phyloP scores from a whole-genome alignment of 2,797 vertebrate genomes.

The Chelidonichthys spinosus region DNA sequence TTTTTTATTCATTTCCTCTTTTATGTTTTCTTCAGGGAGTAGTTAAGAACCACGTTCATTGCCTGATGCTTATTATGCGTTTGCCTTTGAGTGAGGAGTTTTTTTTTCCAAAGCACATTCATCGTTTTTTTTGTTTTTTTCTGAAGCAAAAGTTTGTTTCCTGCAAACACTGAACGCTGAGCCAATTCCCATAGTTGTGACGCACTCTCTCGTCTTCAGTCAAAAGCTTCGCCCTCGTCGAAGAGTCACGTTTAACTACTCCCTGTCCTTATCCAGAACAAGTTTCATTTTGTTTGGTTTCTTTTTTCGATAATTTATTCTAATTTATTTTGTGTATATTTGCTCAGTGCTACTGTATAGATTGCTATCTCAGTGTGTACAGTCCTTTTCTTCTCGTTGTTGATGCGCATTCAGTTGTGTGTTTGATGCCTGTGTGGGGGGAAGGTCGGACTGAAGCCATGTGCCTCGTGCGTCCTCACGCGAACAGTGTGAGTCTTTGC shows the following conservation, averaged over 20 bases:
- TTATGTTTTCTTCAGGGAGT: conserved; percentile 71
- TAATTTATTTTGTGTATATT: conserved; percentile 85
- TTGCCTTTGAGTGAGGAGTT: conserved; percentile 21
- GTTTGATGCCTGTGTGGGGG: conserved; percentile 68
- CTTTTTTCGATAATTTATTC: conserved; percentile 82
- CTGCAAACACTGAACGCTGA: conserved; percentile 85
- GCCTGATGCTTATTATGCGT: conserved; percentile 4
- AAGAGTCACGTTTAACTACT: conserved; percentile 59
- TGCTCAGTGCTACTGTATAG: conserved; percentile 84
- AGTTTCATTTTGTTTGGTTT: conserved; percentile 53
- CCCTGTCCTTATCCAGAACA: conserved; percentile 60
- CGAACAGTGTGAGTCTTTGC: conserved; percentile 58
- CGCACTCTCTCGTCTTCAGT: conserved; percentile 44
- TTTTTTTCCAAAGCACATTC: conserved; percentile 23
- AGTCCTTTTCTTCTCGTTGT: conserved; percentile 74
- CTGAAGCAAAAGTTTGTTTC: conserved; percentile 78
- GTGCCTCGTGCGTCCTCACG: conserved; percentile 76
- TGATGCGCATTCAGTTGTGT: conserved; percentile 72
- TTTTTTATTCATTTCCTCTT: conserved; percentile 49
- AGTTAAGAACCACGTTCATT: conserved; percentile 50
- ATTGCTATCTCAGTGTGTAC: conserved; percentile 77
- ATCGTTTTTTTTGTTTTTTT: conserved; percentile 14
- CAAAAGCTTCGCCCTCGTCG: conserved; percentile 22
- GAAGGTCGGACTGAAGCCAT: conserved; percentile 79
- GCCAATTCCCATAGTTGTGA: conserved; percentile 74